Evolutionary conservation across 2,888 invertebrate genomes (phyloP).

Genomic region (Congeria kusceri): DNA sequence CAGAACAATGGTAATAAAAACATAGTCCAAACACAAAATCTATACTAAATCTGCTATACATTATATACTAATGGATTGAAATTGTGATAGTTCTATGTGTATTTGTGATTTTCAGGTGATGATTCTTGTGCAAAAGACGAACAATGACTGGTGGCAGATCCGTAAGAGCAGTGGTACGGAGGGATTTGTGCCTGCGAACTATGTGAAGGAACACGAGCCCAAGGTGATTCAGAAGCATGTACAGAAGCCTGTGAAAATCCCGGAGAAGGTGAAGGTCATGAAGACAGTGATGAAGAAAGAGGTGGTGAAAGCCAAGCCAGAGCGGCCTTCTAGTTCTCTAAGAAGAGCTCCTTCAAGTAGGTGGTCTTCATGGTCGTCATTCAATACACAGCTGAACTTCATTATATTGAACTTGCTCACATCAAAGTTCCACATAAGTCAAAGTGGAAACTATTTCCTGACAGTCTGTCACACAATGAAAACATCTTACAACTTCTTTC

Average conservation of each 20-base stretch:
- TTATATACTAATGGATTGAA: no score
- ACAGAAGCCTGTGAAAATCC: constrained; percentile 93
- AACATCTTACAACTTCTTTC: no score
- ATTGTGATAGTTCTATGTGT: no score
- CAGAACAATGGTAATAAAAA: no score
- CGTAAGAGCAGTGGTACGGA: constrained; percentile 95
- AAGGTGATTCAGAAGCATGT: constrained; percentile 87
- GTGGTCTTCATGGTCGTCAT: no score
- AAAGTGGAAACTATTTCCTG: no score
- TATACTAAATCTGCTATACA: no score
- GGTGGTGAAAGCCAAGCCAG: constrained; percentile 90
- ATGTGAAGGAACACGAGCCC: constrained; percentile 96
- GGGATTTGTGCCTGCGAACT: constrained; percentile 99
- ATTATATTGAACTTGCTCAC: no score
- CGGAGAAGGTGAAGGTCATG: constrained; percentile 93
- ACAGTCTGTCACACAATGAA: no score
- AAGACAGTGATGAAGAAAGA: constrained; percentile 88
- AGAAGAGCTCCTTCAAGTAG: constrained; percentile 84
- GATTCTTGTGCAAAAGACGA: constrained; percentile 97
- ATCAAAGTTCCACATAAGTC: no score
- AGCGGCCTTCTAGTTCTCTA: constrained; percentile 69
- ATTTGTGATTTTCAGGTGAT: constrained; percentile 88
- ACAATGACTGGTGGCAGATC: constrained; percentile 99
- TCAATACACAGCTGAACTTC: no score
- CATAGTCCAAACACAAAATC: no score